Conservation (phyloP, 2,797 vertebrate genomes). For the Siniperca scherzeri region DNA sequence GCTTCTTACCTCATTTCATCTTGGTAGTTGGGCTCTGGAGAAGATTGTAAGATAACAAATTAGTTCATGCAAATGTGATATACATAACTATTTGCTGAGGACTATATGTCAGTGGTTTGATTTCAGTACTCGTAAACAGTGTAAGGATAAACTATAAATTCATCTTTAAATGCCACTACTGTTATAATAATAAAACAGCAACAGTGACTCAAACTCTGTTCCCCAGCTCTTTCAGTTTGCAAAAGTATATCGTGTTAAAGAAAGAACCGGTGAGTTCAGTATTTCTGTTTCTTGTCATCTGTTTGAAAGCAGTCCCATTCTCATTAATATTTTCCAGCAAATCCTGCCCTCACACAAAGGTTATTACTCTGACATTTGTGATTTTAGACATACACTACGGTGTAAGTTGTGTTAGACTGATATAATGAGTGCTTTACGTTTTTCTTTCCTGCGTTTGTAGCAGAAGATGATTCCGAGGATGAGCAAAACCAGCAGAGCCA, state of each 20-base stretch:
- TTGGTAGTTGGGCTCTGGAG: slow-evolving; percentile 77
- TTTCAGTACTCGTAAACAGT: neutral
- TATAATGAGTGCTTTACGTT: slow-evolving; percentile 65
- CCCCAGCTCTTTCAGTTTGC: neutral
- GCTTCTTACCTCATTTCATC: slow-evolving; percentile 78
- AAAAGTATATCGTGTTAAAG: neutral
- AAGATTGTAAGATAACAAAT: slow-evolving; percentile 17
- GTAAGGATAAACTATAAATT: neutral
- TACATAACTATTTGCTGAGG: neutral
- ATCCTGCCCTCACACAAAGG: neutral
- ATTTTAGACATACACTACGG: neutral
- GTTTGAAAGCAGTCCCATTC: neutral
- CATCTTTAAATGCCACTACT: neutral
- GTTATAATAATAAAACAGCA: neutral
- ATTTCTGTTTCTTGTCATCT: neutral
- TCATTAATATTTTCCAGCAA: neutral
- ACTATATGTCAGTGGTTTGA: neutral
- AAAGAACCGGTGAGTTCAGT: neutral
- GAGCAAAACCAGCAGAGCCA: slow-evolving; percentile 80
- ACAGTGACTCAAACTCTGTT: neutral
- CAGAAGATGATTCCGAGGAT: slow-evolving; percentile 80
- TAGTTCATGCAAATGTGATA: neutral
- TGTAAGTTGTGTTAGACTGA: neutral
- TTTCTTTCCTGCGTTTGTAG: slow-evolving; percentile 75
- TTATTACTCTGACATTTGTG: neutral